Percentiles rank a stretch among this genome's conserved stretches.
phyloP scores from a whole-genome alignment of 2,888 invertebrate species.

The Phyllotreta cruciferae region DNA sequence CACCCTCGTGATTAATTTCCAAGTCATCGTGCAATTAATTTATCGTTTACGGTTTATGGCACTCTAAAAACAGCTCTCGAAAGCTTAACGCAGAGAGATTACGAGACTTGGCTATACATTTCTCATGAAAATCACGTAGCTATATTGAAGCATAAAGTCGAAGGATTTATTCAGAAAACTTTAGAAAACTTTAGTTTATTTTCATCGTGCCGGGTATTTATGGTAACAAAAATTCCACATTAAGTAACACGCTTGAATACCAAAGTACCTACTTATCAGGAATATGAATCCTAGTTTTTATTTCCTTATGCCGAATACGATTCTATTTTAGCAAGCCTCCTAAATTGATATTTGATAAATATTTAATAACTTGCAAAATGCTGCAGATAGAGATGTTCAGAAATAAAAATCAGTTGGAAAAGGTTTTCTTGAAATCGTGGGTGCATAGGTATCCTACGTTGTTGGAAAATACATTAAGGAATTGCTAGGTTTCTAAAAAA shows the following conservation, averaged over 20 bases:
- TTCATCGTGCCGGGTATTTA: neutral
- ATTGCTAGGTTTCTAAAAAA: too few species aligned
- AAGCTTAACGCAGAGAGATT: constrained; percentile 15
- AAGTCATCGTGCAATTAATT: constrained; percentile 13
- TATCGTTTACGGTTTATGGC: constrained; percentile 12
- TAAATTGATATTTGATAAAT: too few species aligned
- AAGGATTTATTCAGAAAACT: constrained; percentile 4
- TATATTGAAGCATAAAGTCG: constrained; percentile 8
- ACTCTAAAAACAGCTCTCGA: constrained; percentile 15
- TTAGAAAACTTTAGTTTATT: constrained; percentile 15
- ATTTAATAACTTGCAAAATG: too few species aligned
- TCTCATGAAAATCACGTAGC: constrained; percentile 24
- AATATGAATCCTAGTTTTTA: too few species aligned
- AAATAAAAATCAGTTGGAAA: too few species aligned
- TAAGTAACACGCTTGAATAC: too few species aligned
- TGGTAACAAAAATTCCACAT: too few species aligned
- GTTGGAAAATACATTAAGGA: too few species aligned
- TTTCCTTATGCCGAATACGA: neutral
- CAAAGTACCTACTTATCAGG: too few species aligned
- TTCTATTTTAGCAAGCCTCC: neutral
- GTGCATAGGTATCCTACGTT: too few species aligned
- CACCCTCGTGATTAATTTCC: neutral
- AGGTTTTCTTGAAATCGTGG: too few species aligned
- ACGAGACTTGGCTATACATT: constrained; percentile 12
- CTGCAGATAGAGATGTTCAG: too few species aligned